These are phyloP conservation scores for Caloenas nicobarica DNA, from an alignment of 2,113 vertebrate genomes.

Conservation along the genomic window DNA sequence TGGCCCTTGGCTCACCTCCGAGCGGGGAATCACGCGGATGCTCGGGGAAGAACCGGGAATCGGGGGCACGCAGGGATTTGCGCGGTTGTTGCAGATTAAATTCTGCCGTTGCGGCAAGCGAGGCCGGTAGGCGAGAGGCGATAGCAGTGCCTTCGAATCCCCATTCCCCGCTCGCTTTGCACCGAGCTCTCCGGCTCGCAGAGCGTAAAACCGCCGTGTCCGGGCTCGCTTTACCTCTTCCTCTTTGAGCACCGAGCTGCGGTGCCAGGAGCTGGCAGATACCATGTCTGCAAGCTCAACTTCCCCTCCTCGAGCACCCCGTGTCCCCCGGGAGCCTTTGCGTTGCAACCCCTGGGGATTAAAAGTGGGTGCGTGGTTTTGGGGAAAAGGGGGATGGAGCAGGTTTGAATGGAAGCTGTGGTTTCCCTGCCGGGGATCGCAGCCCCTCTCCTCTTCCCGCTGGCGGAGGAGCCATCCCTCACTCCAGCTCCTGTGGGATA, in stretches of 20 bases:
- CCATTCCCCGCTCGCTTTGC: neutral
- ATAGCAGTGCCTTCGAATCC: neutral
- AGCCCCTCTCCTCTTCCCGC: neutral
- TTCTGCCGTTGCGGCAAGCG: neutral
- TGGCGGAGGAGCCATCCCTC: neutral
- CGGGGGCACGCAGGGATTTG: slow-evolving; percentile 35
- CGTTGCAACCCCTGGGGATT: neutral
- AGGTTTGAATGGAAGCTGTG: slow-evolving; percentile 11
- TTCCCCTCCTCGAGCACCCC: neutral
- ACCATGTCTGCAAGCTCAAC: neutral
- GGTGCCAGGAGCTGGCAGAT: neutral
- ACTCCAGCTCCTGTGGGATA: slow-evolving; percentile 9
- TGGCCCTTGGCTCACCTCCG: slow-evolving; percentile 50
- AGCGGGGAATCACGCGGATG: slow-evolving; percentile 29
- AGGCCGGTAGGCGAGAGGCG: neutral
- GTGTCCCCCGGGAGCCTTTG: neutral
- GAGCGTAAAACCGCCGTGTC: neutral
- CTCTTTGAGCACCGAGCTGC: neutral
- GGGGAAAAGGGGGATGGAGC: neutral
- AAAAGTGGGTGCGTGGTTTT: neutral
- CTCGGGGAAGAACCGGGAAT: slow-evolving; percentile 23
- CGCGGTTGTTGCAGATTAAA: slow-evolving; percentile 41
- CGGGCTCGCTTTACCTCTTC: neutral
- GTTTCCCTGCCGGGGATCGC: neutral
- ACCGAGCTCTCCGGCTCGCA: neutral